A percentile compares a stretch with the other conserved stretches of the same genome.
Evolutionary conservation across 2,797 vertebrate species (phyloP).

Genomic region (Dipus sagitta): DNA sequence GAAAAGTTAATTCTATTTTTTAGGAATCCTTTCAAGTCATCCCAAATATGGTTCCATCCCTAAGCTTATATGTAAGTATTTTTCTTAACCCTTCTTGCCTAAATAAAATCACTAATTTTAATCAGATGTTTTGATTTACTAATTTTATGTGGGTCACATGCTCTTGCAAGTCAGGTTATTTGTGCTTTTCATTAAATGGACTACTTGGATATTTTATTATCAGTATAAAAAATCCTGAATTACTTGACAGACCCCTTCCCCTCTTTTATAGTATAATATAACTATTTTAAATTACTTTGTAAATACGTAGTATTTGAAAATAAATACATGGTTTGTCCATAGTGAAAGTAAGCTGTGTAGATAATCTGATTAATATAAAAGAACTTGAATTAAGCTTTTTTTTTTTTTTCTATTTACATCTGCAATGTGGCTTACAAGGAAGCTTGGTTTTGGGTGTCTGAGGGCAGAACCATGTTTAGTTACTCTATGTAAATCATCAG

Average conservation of each 20-base stretch:
- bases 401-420: conserved; percentile 16
- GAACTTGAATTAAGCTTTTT: conserved; percentile 41
- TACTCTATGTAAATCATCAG: conserved; percentile 36
- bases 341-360: background rate
- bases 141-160: conserved; percentile 35
- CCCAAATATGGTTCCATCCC: conserved; percentile 89
- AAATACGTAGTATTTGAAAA: conserved; percentile 28
- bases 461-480: background rate
- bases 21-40: conserved; percentile 89
- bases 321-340: conserved; percentile 22
- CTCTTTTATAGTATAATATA: conserved; percentile 51
- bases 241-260: background rate
- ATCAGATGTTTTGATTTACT: conserved; percentile 41
- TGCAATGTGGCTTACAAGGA: conserved; percentile 11
- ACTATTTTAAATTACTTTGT: conserved; percentile 36
- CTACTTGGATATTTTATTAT: conserved; percentile 55
- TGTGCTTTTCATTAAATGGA: conserved; percentile 51
- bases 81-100: conserved; percentile 35
- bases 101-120: conserved; percentile 56
- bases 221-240: conserved; percentile 27
- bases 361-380: conserved; percentile 18
- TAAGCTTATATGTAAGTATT: conserved; percentile 92
- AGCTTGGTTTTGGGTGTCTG: background rate
- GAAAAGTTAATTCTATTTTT: conserved; percentile 73
- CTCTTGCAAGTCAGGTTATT: conserved; percentile 21